Evolutionary conservation across 1,140 invertebrate species (phyloP).

Genomic region (Euwallacea similis): DNA sequence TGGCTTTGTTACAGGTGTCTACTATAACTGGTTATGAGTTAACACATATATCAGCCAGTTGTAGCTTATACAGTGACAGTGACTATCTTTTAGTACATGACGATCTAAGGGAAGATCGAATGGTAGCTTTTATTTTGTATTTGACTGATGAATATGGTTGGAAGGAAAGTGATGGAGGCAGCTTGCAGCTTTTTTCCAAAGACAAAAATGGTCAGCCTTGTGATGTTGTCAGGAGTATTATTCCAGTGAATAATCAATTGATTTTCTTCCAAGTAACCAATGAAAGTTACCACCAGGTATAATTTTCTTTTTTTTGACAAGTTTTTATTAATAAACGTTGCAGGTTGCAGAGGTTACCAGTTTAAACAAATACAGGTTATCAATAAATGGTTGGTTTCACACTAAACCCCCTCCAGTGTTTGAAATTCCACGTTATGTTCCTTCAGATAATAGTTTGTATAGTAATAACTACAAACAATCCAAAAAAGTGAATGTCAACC

Average conservation of each 20-base stretch:
- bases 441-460: constrained; percentile 44
- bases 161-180: constrained; percentile 64
- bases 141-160: constrained; percentile 60
- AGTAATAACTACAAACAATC: constrained; percentile 42
- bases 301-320: constrained; percentile 11
- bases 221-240: constrained; percentile 58
- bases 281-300: constrained; percentile 60
- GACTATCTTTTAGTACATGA: constrained; percentile 75
- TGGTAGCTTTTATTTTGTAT: constrained; percentile 74
- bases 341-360: constrained; percentile 68
- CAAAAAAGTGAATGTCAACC: constrained; percentile 41
- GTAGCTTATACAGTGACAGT: constrained; percentile 69
- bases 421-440: constrained; percentile 46
- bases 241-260: constrained; percentile 70
- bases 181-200: constrained; percentile 65
- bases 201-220: constrained; percentile 61
- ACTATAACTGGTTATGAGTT: constrained; percentile 63
- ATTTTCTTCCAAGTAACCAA: constrained; percentile 70
- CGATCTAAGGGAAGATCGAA: constrained; percentile 68
- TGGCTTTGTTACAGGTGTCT: constrained; percentile 55
- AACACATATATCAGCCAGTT: constrained; percentile 68
- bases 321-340: constrained; percentile 15
- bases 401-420: constrained; percentile 50
- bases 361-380: constrained; percentile 63
- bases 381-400: constrained; percentile 79